Evolutionary conservation across 1,140 invertebrate genomes (phyloP), one percentile per base, ranked within the genome.

Genomic region (Caerostris extrusa): DNA sequence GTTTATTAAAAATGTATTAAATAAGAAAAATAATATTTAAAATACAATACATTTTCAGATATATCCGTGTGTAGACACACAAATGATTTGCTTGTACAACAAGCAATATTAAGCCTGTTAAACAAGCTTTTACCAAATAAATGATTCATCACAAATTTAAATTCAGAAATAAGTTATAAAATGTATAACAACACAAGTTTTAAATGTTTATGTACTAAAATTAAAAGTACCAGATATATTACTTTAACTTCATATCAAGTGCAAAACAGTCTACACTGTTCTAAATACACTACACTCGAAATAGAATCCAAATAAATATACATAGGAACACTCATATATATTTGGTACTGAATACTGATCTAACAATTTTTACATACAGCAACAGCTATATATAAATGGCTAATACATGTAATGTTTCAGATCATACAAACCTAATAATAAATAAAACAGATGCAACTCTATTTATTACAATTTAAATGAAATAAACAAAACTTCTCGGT

Each of bases 331-430:
- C 34, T 34, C 69, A 71, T 71, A 71, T 69, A 69, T 71, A 71
- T 71, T 71, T 71, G 69, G 69, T 71, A 14, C 61, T 12, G 12
- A 34, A 64, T 64, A 71, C 34, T 71, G 34, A 34, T 71, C 69
- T 71, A 71, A 71, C 69, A 71, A 34, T 71, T 71, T 71, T 71
- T 19, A 53, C 10, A 12, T 77, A 77, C 34, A 77, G 53, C 71
- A 77, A 77, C 10, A 77, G 34, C 71, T 77, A 77, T 77, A 50
- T 53, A 77, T 69, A 77, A 77, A 77, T 77, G 71, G 12, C 71
- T 77, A 53, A 77, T 77, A 77, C 34, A 50, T 53, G 53, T 77
- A 12, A 34, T 77, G 53, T 12, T 12, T 77, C 34, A 77, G 19
- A 53, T 77, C 71, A 53, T 34, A 77, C 34, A 77, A 77, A n/a